Base-by-base conservation (phyloP, 92 coral and sea anemone species). In the Heliopora coerulea region DNA sequence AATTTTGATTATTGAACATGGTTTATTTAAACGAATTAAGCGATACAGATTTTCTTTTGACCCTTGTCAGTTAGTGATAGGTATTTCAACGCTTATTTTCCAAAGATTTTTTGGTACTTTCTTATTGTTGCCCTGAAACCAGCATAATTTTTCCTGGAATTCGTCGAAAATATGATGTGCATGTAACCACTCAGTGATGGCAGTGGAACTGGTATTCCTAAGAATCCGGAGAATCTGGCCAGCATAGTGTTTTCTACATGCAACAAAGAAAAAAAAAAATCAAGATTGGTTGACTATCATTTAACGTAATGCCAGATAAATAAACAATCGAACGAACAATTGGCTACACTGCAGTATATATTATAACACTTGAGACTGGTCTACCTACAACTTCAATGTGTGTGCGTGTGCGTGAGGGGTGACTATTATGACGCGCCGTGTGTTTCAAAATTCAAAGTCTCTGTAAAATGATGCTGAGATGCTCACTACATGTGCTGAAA, bases 121-220 rank as follows among this genome's bases (percentile, higher is more conserved):
- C 9, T 49, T 20, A 70, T 41, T 25, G 32, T 50, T 6, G 77
- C 77, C 54, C 33, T 54, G 35, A 70, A 70, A n/a, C 77, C 77
- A 52, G 31, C 35, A 27, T 12, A 49, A 23, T 27, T 70, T 0
- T 1, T 54, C 39, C n/a, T 0, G 18, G 77, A 41, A 49, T 54
- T 70, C 12, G 63, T 13, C 1, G 63, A 49, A 41, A 70, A 70
- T 23, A 26, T 58, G 60, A 70, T 28, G 57, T 70, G 77, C 77
- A 70, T 48, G 63, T 70, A 70, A 23, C 77, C 77, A 54, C 19
- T 23, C 8, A 17, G 19, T 0, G 77, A 70, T 7, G 39, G 27
- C n/a, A 50, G 29, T 15, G 44, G 20, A 49, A 29, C 0, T 50
- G 62, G 77, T 13, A 27, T 20, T 39, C 18, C 52, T 7, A 15